phyloP scores from a whole-genome alignment of 1,140 invertebrate species.

The Zophobas atratus region DNA sequence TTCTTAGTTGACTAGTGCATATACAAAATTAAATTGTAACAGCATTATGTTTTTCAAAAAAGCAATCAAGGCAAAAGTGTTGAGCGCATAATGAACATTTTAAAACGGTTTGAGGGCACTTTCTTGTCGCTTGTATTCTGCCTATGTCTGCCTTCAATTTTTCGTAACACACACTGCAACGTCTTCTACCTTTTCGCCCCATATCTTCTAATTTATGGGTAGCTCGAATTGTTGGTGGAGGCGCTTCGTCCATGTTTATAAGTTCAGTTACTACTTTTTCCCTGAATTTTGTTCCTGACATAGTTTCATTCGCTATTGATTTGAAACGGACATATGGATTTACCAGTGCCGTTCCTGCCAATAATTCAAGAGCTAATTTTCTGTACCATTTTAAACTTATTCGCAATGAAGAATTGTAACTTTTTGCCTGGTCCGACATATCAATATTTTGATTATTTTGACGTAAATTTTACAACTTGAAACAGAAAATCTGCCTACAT shows the following conservation, averaged over 20 bases:
- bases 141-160: not conserved
- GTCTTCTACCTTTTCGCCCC: not conserved
- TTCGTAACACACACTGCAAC: not conserved
- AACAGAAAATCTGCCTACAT: too few relatives aligned
- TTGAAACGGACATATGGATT: slow-evolving; percentile 58
- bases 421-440: slow-evolving; percentile 54
- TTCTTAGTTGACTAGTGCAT: too few relatives aligned
- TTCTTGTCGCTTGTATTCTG: not conserved
- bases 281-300: slow-evolving; percentile 27
- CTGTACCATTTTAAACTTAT: slow-evolving; percentile 61
- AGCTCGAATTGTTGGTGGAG: not conserved
- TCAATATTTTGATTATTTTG: slow-evolving; percentile 37
- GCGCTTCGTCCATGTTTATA: not conserved
- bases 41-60: not conserved
- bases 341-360: slow-evolving; percentile 64
- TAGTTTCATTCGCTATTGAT: slow-evolving; percentile 5
- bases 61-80: slow-evolving; percentile 2
- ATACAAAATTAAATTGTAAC: too few relatives aligned
- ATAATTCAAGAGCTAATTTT: slow-evolving; percentile 66
- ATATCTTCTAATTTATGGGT: not conserved
- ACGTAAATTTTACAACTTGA: too few relatives aligned
- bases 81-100: not conserved
- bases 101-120: not conserved
- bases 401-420: slow-evolving; percentile 48
- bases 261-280: slow-evolving; percentile 37